Evolutionary conservation across 2,113 vertebrate genomes (phyloP).

Genomic region (Gobius niger): DNA sequence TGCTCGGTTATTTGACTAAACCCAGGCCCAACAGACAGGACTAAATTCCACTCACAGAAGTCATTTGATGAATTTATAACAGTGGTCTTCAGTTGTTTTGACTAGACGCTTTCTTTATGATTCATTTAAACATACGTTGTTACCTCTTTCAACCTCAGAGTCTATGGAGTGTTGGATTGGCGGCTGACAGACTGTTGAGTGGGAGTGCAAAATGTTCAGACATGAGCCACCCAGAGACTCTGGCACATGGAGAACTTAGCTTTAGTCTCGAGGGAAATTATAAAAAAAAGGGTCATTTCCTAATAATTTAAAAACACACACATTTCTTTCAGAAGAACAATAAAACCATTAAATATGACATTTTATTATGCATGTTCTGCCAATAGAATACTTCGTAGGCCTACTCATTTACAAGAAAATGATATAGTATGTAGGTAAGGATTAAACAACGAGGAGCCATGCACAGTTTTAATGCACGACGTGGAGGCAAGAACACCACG

Average conservation of each 20-base stretch:
- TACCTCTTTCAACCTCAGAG: background rate
- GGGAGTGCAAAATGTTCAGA: background rate
- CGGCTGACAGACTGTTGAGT: conserved; percentile 2
- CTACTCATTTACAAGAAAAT: too few relatives aligned
- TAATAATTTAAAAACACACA: background rate
- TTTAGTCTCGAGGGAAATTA: background rate
- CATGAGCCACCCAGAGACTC: background rate
- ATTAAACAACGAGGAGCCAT: too few relatives aligned
- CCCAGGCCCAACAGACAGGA: background rate
- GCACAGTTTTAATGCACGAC: too few relatives aligned
- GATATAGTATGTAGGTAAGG: too few relatives aligned
- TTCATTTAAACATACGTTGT: background rate
- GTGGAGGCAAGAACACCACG: too few relatives aligned
- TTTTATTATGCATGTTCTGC: too few relatives aligned
- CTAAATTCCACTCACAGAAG: background rate
- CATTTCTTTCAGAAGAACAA: background rate
- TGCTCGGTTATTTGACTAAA: background rate
- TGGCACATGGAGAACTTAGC: background rate
- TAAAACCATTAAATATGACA: too few relatives aligned
- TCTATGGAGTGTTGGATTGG: background rate
- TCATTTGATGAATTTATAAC: background rate
- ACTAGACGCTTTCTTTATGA: background rate
- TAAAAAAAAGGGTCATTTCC: background rate
- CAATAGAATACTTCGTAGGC: too few relatives aligned
- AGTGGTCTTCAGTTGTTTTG: background rate